A percentile compares a stretch with the other conserved stretches of the same genome.
These are phyloP conservation scores for Parasteatoda lunata DNA, from an alignment of 2,888 invertebrate genomes.

Conservation along the genomic window DNA sequence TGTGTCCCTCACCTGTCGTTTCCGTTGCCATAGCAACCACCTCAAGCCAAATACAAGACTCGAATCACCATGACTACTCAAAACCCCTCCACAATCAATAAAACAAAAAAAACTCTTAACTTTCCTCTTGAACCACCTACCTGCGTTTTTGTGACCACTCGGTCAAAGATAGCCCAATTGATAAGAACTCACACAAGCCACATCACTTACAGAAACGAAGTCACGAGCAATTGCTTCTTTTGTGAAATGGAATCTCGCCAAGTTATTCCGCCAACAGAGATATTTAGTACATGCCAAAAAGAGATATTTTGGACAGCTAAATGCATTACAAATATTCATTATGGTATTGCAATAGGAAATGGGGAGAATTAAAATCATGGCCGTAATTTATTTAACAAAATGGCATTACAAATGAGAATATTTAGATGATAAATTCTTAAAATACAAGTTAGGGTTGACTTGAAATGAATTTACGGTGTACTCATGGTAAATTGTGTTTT, in stretches of 20 bases:
- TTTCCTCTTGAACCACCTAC: conserved; percentile 65
- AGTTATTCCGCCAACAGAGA: conserved; percentile 13
- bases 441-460: no score
- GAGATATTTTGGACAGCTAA: no score
- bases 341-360: no score
- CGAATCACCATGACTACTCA: conserved; percentile 65
- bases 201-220: conserved; percentile 31
- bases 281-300: no score
- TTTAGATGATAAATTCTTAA: no score
- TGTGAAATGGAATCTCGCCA: conserved; percentile 27
- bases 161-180: conserved; percentile 49
- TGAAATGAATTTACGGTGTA: no score
- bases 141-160: conserved; percentile 27
- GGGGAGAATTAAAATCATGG: no score
- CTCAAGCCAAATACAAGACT: conserved; percentile 67
- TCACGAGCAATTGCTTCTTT: background rate
- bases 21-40: conserved; percentile 55
- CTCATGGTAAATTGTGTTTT: no score
- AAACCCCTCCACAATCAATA: conserved; percentile 53
- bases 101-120: conserved; percentile 54
- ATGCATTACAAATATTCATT: no score
- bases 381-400: no score
- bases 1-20: conserved; percentile 58
- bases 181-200: conserved; percentile 15
- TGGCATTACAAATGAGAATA: no score